These are phyloP conservation scores for Platycnemis pennipes DNA, from an alignment of 2,888 invertebrate genomes.

Conservation along the genomic window DNA sequence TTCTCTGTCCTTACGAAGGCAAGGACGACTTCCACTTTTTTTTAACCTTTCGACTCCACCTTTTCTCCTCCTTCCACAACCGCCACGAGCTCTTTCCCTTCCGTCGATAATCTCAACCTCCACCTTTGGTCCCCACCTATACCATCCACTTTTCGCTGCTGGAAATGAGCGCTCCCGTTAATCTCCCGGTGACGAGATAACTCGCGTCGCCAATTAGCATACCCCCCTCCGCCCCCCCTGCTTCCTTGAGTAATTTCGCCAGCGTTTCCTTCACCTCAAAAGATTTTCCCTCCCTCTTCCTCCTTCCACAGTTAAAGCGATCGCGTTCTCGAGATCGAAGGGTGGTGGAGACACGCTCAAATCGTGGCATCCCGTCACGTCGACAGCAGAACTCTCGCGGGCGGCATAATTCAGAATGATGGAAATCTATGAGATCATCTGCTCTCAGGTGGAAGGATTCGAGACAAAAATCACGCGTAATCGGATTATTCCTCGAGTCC, in stretches of 20 bases:
- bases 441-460: no score
- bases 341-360: not conserved
- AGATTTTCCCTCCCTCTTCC: not conserved
- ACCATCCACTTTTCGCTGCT: not conserved
- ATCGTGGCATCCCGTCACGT: no score
- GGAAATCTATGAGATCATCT: no score
- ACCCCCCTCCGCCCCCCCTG: no score
- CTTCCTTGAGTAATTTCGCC: not conserved
- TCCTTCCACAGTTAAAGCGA: not conserved
- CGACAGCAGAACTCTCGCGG: not conserved
- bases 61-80: not conserved
- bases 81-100: no score
- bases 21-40: not conserved
- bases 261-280: not conserved
- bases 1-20: not conserved
- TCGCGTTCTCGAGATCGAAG: not conserved
- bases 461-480: no score
- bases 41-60: not conserved
- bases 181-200: not conserved
- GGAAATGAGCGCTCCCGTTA: not conserved
- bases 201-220: not conserved
- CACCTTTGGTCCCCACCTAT: no score
- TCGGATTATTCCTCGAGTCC: no score
- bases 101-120: no score
- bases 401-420: no score